Percentiles rank a stretch among this genome's conserved stretches.
Evolutionary conservation across 2,113 vertebrate species (phyloP).

Genomic region (Micromys minutus): DNA sequence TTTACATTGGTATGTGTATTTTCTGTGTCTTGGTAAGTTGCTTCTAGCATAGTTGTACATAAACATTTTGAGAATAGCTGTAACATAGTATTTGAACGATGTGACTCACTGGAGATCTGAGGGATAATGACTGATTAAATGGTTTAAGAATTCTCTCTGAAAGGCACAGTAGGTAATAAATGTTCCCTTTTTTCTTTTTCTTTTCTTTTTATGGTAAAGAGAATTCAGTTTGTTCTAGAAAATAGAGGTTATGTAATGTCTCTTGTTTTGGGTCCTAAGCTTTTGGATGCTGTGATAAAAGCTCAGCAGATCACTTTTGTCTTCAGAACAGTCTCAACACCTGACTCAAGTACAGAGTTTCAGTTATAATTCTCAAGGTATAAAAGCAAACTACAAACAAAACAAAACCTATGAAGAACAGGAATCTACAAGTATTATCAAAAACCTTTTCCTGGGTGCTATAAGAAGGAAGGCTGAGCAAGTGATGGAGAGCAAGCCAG

Average conservation of each 20-base stretch:
- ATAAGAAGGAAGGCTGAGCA: not conserved
- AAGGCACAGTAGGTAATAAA: constrained; percentile 40
- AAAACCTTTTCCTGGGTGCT: not conserved
- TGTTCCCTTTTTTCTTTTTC: constrained; percentile 23
- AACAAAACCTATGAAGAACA: constrained; percentile 28
- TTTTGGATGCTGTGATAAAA: constrained; percentile 47
- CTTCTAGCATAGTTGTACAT: constrained; percentile 61
- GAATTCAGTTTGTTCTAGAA: constrained; percentile 41
- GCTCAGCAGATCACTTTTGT: constrained; percentile 61
- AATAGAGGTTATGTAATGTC: constrained; percentile 16
- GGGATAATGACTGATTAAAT: constrained; percentile 59
- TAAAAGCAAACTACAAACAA: constrained; percentile 47
- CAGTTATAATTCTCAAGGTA: constrained; percentile 28
- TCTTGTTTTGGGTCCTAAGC: constrained; percentile 3
- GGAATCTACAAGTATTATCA: constrained; percentile 3
- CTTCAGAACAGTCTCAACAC: constrained; percentile 11
- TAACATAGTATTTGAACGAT: constrained; percentile 63
- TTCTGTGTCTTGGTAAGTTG: constrained; percentile 61
- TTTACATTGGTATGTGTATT: constrained; percentile 47
- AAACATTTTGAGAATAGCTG: constrained; percentile 62
- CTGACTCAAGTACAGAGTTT: constrained; percentile 37
- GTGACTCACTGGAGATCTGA: constrained; percentile 58
- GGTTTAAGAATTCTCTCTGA: constrained; percentile 49
- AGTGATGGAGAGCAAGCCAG: not conserved
- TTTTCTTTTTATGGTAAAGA: constrained; percentile 55